phyloP scores from a whole-genome alignment of 2,797 vertebrate genomes.

The Urophycis tenuis region DNA sequence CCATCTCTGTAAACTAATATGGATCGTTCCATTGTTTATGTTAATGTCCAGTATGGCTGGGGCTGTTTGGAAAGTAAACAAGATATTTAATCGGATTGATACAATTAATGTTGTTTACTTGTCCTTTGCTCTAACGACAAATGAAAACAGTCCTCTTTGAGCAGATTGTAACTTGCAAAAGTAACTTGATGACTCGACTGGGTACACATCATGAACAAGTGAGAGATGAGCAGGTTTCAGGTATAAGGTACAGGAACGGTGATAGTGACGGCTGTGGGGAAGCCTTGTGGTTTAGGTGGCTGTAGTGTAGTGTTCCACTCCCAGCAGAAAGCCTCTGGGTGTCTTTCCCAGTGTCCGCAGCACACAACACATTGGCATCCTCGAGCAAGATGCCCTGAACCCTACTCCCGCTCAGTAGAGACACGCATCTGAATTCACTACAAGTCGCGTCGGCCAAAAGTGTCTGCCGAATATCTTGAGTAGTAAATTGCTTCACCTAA shows the following conservation, averaged over 20 bases:
- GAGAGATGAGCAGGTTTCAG: background rate
- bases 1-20: constrained; percentile 46
- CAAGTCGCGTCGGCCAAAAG: background rate
- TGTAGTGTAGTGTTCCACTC: background rate
- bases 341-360: background rate
- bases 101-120: constrained; percentile 49
- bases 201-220: too few relatives aligned
- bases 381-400: background rate
- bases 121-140: background rate
- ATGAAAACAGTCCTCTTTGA: constrained; percentile 31
- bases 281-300: background rate
- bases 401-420: too few relatives aligned
- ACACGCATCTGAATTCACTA: too few relatives aligned
- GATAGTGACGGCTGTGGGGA: background rate
- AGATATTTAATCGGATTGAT: constrained; percentile 45
- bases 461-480: background rate
- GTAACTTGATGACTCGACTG: too few relatives aligned
- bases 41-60: constrained; percentile 21
- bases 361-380: background rate
- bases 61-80: constrained; percentile 52
- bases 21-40: constrained; percentile 16
- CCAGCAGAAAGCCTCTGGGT: background rate
- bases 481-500: background rate
- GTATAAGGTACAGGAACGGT: background rate
- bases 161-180: background rate